Evolutionary conservation across 2,113 vertebrate genomes (phyloP), one percentile per base, ranked within the genome.

Genomic region (Cyanoramphus novaezelandiae): DNA sequence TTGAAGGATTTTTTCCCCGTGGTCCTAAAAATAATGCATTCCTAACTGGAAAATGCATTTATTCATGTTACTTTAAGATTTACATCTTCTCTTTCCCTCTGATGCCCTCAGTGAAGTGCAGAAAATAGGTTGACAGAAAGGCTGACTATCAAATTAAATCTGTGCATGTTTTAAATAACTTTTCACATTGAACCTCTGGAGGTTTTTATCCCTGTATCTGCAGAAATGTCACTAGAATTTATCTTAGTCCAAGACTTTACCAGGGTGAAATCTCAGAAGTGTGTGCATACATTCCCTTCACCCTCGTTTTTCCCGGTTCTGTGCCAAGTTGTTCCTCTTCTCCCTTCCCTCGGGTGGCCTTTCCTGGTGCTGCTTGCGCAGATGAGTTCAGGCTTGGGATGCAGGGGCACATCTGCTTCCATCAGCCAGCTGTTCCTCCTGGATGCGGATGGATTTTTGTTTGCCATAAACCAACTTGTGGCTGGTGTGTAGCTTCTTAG

Each of bases 111-210:
- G 33, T 47, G 50, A 75, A 88, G 14, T 81, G n/a, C 43, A 83
- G 88, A 96, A 95, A 96, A 90, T 69, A 88, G 82, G 47, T 68
- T 94, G 86, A 82, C 64, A 94, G 88, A 96, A 93, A 90, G 68
- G 35, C 76, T 92, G 86, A 85, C 57, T 93, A 92, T 90, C 92
- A 81, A 82, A 94, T 90, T 65, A 81, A 89, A 92, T 94, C 88
- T 93, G 88, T 71, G 68, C 76, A 27, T 93, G 70, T 94, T 93
- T 96, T 93, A 95, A 96, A 95, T 95, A 96, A 94, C 86, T 95
- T 91, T 88, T 94, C 43, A 76, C 88, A 43, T 93, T 71, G 57
- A 82, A 39, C 94, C 88, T 92, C 90, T 59, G 60, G 92, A 80
- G 80, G 78, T 68, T 92, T 95, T 94, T 87, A 67, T 92, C 69